Base-by-base conservation (phyloP, 2,797 vertebrate genomes). In the Sebastolobus alascanus region DNA sequence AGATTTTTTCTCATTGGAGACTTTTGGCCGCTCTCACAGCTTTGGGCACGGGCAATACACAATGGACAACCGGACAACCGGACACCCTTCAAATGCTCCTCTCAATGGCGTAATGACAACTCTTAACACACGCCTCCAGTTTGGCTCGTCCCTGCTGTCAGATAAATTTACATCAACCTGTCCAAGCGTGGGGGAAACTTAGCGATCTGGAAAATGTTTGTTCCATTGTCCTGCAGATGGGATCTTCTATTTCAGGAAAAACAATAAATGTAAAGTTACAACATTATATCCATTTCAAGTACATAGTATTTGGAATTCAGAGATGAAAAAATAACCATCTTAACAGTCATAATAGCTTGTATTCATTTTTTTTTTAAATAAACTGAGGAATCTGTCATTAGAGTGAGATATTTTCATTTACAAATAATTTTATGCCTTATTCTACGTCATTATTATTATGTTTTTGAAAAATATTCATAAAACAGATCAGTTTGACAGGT, bases 81-180 rank as follows among this genome's bases (percentile, higher is more conserved):
- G 67, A 76, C 84, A 84, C 80, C 84, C 82, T 77, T 91, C 70
- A 89, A 77, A 85, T 40, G 77, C 56, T 80, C 77, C 82, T 81
- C 84, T 90, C 77, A 6, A 37, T 76, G 71, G 82, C 60, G 63
- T 80, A 73, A 87, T 68, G 78, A 75, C 81, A 79, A 82, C 75
- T 87, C 75, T 79, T 82, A 90, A 87, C 85, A 69, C 83, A 68
- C 20, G 73, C 84, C 92, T 85, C 73, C 80, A 82, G 84, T 90
- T 64, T 54, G 78, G 58, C 84, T 83, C 10, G 85, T 86, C 84
- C 82, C 80, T 10, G 68, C 82, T 92, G 91, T 93, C 92, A 87
- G 60, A 79, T 79, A 58, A 25, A 58, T 68, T 93, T 63, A 85
- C 52, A 14, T 94, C 92, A 92, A 64, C 66, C 74, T 83, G 87